Evolutionary conservation across 2,888 invertebrate species (phyloP).

Genomic region (Dryobotodes eremita): DNA sequence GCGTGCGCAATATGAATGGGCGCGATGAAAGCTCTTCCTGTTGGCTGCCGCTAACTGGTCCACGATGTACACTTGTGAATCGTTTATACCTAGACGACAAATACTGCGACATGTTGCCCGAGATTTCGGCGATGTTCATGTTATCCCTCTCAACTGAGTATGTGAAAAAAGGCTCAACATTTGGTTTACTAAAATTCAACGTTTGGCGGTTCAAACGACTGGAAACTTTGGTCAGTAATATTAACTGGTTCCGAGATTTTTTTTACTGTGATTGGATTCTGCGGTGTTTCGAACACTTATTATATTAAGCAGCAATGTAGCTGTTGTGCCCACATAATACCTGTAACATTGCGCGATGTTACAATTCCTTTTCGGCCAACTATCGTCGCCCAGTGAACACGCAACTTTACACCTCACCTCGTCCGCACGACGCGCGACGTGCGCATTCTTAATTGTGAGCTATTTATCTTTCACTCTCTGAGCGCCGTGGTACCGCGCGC

Average conservation of each 20-base stretch:
- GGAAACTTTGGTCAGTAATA: not conserved
- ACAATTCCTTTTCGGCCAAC: not conserved
- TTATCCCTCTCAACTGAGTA: not conserved
- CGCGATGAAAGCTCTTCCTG: constrained; percentile 71
- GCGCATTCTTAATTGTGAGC: constrained; percentile 29
- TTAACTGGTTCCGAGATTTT: not conserved
- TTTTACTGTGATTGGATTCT: not conserved
- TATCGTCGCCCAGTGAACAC: not conserved
- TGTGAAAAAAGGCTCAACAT: not conserved
- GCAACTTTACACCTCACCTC: not conserved
- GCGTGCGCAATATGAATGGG: constrained; percentile 54
- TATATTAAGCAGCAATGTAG: not conserved
- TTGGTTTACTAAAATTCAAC: not conserved
- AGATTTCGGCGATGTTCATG: not conserved
- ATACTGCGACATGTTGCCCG: not conserved
- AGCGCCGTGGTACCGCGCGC: constrained; percentile 20
- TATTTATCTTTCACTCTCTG: constrained; percentile 34
- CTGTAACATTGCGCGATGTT: constrained; percentile 4
- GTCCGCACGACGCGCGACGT: constrained; percentile 7
- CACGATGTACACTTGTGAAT: constrained; percentile 3
- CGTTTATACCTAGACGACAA: not conserved
- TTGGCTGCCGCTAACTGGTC: constrained; percentile 25
- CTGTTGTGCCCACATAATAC: too few species aligned
- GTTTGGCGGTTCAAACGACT: not conserved
- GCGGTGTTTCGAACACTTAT: too few species aligned